Evolutionary conservation across 2,113 vertebrate species (phyloP).

Genomic region (Gymnobelideus leadbeateri): DNA sequence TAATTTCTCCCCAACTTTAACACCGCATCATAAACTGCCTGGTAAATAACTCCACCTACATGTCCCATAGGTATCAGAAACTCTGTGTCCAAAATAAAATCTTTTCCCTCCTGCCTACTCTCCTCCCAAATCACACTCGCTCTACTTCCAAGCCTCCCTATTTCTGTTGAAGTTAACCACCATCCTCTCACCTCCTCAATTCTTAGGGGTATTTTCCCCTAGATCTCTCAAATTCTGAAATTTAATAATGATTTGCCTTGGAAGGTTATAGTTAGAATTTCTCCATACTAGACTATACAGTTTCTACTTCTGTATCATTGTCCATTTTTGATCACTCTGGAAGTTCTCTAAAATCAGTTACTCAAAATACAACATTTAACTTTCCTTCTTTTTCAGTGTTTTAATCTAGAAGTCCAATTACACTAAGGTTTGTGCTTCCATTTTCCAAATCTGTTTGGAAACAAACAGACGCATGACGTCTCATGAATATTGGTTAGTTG

Average conservation of each 20-base stretch:
- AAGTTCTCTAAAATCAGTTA: background rate
- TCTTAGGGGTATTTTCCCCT: background rate
- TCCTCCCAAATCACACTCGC: no score
- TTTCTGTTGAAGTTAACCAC: background rate
- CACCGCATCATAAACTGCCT: background rate
- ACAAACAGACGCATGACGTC: background rate
- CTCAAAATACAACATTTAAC: background rate
- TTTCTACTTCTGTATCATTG: background rate
- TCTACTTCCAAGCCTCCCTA: background rate
- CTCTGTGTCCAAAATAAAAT: no score
- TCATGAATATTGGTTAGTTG: background rate
- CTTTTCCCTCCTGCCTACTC: no score
- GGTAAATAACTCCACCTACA: background rate
- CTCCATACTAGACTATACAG: background rate
- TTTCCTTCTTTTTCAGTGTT: background rate
- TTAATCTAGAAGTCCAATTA: background rate
- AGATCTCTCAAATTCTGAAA: background rate
- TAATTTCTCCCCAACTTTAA: background rate
- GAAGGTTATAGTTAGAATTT: background rate
- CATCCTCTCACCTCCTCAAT: no score
- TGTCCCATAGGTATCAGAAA: background rate
- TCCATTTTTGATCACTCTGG: background rate
- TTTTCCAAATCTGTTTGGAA: background rate
- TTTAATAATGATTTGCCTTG: background rate
- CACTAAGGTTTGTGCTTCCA: background rate